Evolutionary conservation across 2,888 invertebrate species (phyloP).

Genomic region (Carpatolechia fugitivella): DNA sequence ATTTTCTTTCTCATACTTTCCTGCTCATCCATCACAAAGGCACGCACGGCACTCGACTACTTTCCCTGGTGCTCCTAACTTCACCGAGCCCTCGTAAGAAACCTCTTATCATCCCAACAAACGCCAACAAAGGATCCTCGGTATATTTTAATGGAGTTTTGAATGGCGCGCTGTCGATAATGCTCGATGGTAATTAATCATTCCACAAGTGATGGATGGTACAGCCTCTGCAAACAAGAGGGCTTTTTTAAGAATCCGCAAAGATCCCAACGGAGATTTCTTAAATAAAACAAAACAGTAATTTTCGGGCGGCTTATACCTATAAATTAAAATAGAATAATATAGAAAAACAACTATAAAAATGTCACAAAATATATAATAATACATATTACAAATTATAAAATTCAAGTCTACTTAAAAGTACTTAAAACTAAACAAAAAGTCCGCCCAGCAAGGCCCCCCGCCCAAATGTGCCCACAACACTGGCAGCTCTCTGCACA

Average conservation of each 20-base stretch:
- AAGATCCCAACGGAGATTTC: background rate
- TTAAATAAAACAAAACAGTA: background rate
- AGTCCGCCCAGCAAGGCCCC: no score
- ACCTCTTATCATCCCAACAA: background rate
- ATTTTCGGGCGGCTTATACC: background rate
- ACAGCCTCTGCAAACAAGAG: slow-evolving; percentile 17
- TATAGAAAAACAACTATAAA: background rate
- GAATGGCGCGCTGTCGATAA: slow-evolving; percentile 21
- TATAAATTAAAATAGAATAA: no score
- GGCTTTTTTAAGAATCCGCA: slow-evolving; percentile 11
- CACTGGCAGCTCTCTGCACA: no score
- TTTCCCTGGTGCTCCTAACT: no score
- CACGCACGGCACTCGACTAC: no score
- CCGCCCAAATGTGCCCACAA: no score
- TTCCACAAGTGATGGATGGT: slow-evolving; percentile 18
- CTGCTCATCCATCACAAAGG: no score
- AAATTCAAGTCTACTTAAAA: no score
- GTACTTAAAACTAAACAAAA: no score
- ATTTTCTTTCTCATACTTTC: no score
- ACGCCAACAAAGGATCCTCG: background rate
- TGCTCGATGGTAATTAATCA: slow-evolving; percentile 21
- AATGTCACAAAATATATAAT: no score
- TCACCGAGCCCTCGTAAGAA: background rate
- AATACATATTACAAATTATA: no score
- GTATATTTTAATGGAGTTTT: slow-evolving; percentile 22